phyloP scores from a whole-genome alignment of 2,888 invertebrate genomes.

The Drosophila fulvimacula region DNA sequence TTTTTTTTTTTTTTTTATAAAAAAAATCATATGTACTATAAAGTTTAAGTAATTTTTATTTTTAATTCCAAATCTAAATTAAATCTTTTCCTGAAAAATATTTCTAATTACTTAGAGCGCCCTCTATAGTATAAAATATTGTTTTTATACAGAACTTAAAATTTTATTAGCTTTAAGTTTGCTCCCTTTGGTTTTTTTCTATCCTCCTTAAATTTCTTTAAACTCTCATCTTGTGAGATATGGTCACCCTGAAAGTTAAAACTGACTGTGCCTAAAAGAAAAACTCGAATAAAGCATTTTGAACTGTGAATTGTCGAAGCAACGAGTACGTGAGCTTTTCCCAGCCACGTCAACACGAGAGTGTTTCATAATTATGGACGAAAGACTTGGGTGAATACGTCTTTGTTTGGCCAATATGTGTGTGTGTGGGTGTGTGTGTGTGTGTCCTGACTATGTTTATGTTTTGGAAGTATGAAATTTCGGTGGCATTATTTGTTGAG shows the following conservation, averaged over 20 bases:
- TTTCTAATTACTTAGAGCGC: no score
- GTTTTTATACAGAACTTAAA: no score
- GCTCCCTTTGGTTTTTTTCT: not conserved
- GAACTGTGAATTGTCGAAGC: not conserved
- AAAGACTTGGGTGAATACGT: constrained; percentile 19
- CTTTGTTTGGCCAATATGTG: constrained; percentile 1
- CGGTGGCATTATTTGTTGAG: constrained; percentile 62
- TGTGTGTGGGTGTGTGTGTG: not conserved
- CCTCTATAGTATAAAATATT: not conserved
- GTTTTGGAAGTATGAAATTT: constrained; percentile 8
- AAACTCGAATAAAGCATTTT: not conserved
- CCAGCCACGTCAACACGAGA: constrained; percentile 2
- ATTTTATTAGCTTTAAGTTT: not conserved
- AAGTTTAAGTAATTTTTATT: no score
- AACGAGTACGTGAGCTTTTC: constrained; percentile 33
- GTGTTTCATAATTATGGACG: constrained; percentile 51
- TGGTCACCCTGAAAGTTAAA: not conserved
- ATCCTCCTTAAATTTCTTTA: not conserved
- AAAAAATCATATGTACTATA: no score
- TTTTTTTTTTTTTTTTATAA: no score
- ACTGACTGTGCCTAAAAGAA: not conserved
- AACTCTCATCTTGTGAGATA: not conserved
- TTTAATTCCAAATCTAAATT: no score
- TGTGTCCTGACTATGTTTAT: not conserved
- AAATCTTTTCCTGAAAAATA: no score